Conservation (phyloP, 2,888 invertebrate species). For the Erebia aethiops region DNA sequence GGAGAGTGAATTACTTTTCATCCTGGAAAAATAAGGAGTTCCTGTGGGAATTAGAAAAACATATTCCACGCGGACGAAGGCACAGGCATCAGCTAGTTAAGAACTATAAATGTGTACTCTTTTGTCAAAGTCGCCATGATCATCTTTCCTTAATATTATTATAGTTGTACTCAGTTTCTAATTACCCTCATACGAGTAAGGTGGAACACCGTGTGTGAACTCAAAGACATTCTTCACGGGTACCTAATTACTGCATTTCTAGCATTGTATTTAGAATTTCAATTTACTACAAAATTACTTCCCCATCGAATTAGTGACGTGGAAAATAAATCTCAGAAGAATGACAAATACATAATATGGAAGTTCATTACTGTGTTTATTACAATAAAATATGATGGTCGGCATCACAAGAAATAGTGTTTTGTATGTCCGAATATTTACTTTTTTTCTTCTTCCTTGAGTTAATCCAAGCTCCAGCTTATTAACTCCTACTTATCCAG, state of each 20-base stretch:
- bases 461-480: too few relatives aligned
- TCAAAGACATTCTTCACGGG: constrained; percentile 26
- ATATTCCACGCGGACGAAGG: too few relatives aligned
- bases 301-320: background rate
- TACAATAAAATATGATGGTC: too few relatives aligned
- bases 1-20: too few relatives aligned
- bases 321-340: background rate
- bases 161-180: constrained; percentile 34
- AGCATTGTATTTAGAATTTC: constrained; percentile 16
- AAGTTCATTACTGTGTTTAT: too few relatives aligned
- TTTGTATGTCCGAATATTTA: too few relatives aligned
- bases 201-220: constrained; percentile 19
- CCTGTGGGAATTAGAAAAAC: too few relatives aligned
- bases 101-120: constrained; percentile 13
- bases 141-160: constrained; percentile 30
- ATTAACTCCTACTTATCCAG: too few relatives aligned
- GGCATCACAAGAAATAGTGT: too few relatives aligned
- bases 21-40: too few relatives aligned
- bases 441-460: too few relatives aligned
- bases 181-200: constrained; percentile 29
- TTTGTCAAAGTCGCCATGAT: constrained; percentile 22
- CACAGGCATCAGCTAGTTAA: background rate
- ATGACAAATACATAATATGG: background rate
- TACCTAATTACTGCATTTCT: constrained; percentile 27
- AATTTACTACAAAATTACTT: constrained; percentile 13